Evolutionary conservation across 2,797 vertebrate genomes (phyloP), one percentile per base, ranked within the genome.

Genomic region (Peromyscus attwateri): DNA sequence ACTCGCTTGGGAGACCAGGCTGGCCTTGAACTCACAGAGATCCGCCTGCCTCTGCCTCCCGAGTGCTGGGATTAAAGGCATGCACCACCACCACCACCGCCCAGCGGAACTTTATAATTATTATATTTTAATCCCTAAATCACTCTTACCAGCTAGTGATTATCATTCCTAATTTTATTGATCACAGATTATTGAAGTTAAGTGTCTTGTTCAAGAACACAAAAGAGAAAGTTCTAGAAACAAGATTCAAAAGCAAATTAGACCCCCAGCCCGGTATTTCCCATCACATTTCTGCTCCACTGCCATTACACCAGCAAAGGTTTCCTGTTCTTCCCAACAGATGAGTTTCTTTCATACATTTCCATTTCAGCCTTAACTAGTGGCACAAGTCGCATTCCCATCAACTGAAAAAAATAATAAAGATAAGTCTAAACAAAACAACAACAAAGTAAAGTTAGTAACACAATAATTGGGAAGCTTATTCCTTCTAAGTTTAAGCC

Each of bases 261-360:
- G 57, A 55, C 43, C 82, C 23, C 29, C n/a, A 82, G 25, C 31
- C 46, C 6, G 43, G 9, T 31, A 37, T 40, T 85, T 92, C 71
- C 64, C 0, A 68, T n/a, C 52, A 81, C 62, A 75, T 43, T 55
- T 79, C 46, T 43, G 62, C 9, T 21, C 37, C 4, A 34, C 29
- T 87, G 66, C 60, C 29, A 57, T 2, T 25, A 25, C 3, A 46
- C 16, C 0, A 7, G 23, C 6, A 1, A 3, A 70, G 14, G 12
- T 7, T 93, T 64, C n/a, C 87, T 29, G 16, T 73, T 92, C 60
- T 46, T 96, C 60, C 64, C 46, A 88, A 43, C 8, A 92, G 10
- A 55, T 4, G 34, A n/a, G 21, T 97, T 87, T 91, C 73, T 95
- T 88, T 84, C 37, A 46, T 76, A 92, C 85, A 75, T 85, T 93